A percentile compares a stretch with the other conserved stretches of the same genome.
Evolutionary conservation across 1,140 invertebrate species (phyloP).

Genomic region (Globodera rostochiensis): DNA sequence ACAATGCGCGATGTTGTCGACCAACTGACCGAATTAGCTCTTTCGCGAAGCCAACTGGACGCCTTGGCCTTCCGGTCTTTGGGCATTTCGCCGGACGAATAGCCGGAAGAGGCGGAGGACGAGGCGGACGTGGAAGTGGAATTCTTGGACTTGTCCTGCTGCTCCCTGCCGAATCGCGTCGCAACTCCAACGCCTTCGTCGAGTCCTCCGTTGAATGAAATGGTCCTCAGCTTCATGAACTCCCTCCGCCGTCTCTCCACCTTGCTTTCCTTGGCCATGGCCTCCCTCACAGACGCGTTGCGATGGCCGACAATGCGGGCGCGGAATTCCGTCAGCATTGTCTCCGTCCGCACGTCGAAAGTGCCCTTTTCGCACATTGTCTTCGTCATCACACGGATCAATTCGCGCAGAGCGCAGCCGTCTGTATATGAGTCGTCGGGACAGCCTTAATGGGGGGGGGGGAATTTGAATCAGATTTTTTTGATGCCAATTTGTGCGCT

Average conservation of each 20-base stretch:
- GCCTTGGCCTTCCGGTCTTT: conserved; percentile 8
- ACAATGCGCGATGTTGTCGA: too few relatives aligned
- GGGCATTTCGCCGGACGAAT: conserved; percentile 4
- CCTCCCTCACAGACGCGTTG: neutral
- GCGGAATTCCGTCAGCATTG: conserved; percentile 41
- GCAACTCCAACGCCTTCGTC: conserved; percentile 27
- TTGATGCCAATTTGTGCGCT: too few relatives aligned
- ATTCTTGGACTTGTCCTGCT: neutral
- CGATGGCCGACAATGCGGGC: conserved; percentile 30
- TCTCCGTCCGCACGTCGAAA: conserved; percentile 44
- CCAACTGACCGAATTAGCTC: conserved; percentile 21
- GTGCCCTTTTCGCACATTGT: conserved; percentile 47
- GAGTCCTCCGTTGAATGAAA: conserved; percentile 41
- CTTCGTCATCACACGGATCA: conserved; percentile 39
- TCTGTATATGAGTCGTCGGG: conserved; percentile 40
- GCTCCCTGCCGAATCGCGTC: conserved; percentile 7
- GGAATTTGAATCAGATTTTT: neutral
- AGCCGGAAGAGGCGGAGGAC: conserved; percentile 23
- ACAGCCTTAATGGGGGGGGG: neutral
- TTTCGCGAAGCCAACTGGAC: conserved; percentile 14
- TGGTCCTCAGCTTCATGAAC: conserved; percentile 22
- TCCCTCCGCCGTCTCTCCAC: conserved; percentile 20
- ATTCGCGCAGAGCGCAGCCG: conserved; percentile 37
- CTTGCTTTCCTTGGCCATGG: conserved; percentile 20
- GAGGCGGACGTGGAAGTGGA: neutral